Base-by-base conservation (phyloP, 2,888 invertebrate species). In the Brachycybe producta region DNA sequence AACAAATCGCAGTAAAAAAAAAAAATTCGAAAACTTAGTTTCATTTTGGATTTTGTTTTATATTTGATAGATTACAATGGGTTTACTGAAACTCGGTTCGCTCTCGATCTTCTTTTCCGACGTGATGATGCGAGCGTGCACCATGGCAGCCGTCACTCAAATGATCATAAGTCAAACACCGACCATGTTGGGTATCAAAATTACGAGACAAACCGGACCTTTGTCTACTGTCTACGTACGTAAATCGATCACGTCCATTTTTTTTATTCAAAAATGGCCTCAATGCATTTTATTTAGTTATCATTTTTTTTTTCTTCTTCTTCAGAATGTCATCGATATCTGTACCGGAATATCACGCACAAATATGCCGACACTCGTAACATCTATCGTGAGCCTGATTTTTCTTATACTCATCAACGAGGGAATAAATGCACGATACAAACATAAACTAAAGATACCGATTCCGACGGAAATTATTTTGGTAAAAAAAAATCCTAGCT, bases 41-140 rank as follows among this genome's bases (percentile, higher is more conserved):
- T n/a, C n/a, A n/a, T n/a, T n/a, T n/a, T n/a, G n/a, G n/a, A n/a
- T n/a, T n/a, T n/a, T n/a, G 19, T n/a, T 45, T 45, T 34, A n/a
- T 34, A 8, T 11, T 45, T 24, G 3, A 30, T 26, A 49, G 49
- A 42, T 49, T 15, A 19, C 30, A 8, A 40, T 49, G 49, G 49
- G 49, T 5, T 21, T 42, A 23, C 26, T 49, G 23, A 32, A 49
- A 23, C 24, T 42, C 19, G 49, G 49, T 11, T 40, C 39, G n/a
- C 19, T 49, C 15, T 27, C 49, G 7, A 5, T 49, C 8, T 30
- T 49, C 5, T 49, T 49, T 39, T 49, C 49, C 11, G 49, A 49
- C 15, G 41, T 49, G 42, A 49, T 49, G 49, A 49, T 49, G 42
- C 27, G 49, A 19, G 49, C 41, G 5, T 49, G 49, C 34, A 38